Conservation (phyloP, 2,797 vertebrate genomes). For the Malacoraja senta region DNA sequence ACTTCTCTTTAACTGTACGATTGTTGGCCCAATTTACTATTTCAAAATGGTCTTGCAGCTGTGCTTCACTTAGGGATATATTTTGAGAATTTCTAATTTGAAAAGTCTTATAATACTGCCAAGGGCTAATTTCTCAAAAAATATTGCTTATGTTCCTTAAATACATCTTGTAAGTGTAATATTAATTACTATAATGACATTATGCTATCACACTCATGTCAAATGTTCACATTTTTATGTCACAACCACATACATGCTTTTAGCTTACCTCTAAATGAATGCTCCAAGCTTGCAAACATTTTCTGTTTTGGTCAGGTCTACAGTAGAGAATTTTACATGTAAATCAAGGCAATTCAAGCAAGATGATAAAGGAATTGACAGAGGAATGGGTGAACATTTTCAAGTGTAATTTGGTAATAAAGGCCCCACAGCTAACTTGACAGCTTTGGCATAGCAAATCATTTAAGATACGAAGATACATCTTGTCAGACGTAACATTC, state of each 20-base stretch:
- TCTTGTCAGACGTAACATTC: too few species aligned
- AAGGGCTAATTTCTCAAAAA: neutral
- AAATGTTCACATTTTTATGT: neutral
- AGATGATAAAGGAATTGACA: too few species aligned
- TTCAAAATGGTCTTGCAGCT: neutral
- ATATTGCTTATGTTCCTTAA: neutral
- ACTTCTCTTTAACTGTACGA: neutral
- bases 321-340: too few species aligned
- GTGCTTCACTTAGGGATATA: neutral
- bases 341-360: too few species aligned
- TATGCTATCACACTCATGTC: neutral
- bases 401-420: too few species aligned
- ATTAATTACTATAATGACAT: neutral
- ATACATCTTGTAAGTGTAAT: neutral
- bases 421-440: too few species aligned
- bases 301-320: neutral
- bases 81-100: constrained; percentile 12
- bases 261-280: neutral
- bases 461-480: too few species aligned
- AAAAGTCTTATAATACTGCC: neutral
- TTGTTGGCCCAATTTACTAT: neutral
- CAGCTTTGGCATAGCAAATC: too few species aligned
- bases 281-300: neutral
- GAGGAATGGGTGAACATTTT: too few species aligned
- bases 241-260: neutral